phyloP scores from a whole-genome alignment of 1,140 invertebrate genomes.

The Drosophila seguyi region DNA sequence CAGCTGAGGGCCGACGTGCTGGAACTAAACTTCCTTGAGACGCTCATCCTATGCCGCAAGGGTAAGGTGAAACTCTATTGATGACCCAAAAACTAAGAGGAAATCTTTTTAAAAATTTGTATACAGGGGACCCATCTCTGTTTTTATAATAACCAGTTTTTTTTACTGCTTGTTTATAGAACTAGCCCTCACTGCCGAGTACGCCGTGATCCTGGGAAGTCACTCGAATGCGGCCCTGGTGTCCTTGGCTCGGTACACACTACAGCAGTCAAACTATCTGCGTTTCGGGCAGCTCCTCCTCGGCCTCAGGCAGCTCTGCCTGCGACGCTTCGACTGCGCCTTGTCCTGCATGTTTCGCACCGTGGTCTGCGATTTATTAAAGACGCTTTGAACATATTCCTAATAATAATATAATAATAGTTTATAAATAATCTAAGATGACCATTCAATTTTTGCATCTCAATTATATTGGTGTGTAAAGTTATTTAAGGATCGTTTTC shows the following conservation, averaged over 20 bases:
- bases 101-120: neutral
- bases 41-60: constrained; percentile 87
- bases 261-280: constrained; percentile 74
- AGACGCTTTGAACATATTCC: constrained; percentile 41
- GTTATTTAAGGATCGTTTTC: too few species aligned
- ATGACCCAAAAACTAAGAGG: neutral
- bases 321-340: constrained; percentile 69
- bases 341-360: constrained; percentile 72
- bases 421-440: neutral
- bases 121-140: too few species aligned
- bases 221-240: constrained; percentile 72
- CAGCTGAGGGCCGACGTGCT: constrained; percentile 86
- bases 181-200: constrained; percentile 61
- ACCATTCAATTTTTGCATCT: neutral
- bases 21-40: constrained; percentile 88
- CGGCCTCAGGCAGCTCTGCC: constrained; percentile 71
- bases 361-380: constrained; percentile 75
- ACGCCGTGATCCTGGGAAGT: constrained; percentile 62
- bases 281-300: constrained; percentile 79
- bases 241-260: constrained; percentile 73
- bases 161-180: constrained; percentile 44
- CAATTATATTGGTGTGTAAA: too few species aligned
- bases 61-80: constrained; percentile 82
- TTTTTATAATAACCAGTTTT: neutral
- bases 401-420: neutral